Percentiles rank a stretch among this genome's conserved stretches.
phyloP scores from a whole-genome alignment of 2,797 vertebrate species.

The Lagodon rhomboides region DNA sequence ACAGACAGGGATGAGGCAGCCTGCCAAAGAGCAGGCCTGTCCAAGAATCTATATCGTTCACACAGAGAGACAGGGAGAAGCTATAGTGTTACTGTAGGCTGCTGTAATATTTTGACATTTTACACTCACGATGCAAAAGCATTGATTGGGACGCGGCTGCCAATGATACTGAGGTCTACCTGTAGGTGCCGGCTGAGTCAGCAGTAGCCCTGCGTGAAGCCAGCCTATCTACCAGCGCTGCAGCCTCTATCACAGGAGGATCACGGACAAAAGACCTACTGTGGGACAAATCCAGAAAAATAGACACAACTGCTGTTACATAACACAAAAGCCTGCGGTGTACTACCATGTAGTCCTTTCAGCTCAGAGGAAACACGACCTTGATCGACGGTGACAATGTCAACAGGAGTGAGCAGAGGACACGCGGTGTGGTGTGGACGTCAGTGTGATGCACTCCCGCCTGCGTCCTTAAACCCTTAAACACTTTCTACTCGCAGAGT shows the following conservation, averaged over 20 bases:
- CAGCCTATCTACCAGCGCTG: background rate
- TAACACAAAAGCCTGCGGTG: slow-evolving; percentile 49
- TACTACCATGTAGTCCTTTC: slow-evolving; percentile 15
- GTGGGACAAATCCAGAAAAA: slow-evolving; percentile 34
- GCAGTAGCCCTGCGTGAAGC: slow-evolving; percentile 31
- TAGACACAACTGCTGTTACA: slow-evolving; percentile 37
- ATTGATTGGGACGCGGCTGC: slow-evolving; percentile 28
- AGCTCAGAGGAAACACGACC: slow-evolving; percentile 27
- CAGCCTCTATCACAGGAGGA: slow-evolving; percentile 18
- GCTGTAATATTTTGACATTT: slow-evolving; percentile 67
- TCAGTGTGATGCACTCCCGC: background rate
- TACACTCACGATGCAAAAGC: slow-evolving; percentile 37
- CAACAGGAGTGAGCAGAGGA: slow-evolving; percentile 20
- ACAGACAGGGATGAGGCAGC: slow-evolving; percentile 72
- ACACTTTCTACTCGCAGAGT: background rate
- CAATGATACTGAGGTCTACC: slow-evolving; percentile 35
- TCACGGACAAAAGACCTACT: slow-evolving; percentile 16
- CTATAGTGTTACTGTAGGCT: slow-evolving; percentile 49
- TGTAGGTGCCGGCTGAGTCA: slow-evolving; percentile 52
- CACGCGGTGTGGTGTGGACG: background rate
- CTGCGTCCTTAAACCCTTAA: background rate
- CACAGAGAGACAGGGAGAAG: slow-evolving; percentile 32
- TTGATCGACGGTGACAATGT: slow-evolving; percentile 43
- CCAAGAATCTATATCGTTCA: slow-evolving; percentile 72
- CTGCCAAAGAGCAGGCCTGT: slow-evolving; percentile 65